phyloP scores from a whole-genome alignment of 1,140 invertebrate species.

The Drosophila carrolli region DNA sequence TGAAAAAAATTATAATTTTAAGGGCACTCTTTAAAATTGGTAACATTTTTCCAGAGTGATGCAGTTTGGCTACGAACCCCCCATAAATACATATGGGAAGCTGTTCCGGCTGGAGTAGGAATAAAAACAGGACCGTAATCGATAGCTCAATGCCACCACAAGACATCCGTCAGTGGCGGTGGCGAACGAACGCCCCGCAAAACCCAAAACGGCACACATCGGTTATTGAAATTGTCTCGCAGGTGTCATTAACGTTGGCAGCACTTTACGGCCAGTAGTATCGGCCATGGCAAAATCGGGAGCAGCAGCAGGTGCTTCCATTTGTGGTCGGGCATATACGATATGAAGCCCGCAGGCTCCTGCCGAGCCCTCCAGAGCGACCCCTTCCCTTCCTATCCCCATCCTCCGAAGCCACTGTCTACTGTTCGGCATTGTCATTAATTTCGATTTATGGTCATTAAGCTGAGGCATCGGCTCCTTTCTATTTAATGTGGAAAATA shows the following conservation, averaged over 20 bases:
- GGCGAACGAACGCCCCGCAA: conserved; percentile 18
- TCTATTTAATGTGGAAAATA: conserved; percentile 61
- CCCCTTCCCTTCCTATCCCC: neutral
- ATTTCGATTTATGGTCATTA: conserved; percentile 83
- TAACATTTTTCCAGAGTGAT: neutral
- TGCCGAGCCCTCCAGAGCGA: neutral
- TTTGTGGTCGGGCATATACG: conserved; percentile 62
- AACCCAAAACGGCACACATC: conserved; percentile 67
- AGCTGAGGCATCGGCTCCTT: conserved; percentile 56
- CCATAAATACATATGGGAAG: neutral
- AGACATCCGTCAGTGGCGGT: conserved; percentile 29
- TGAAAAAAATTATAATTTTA: too few species aligned
- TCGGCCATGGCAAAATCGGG: conserved; percentile 5
- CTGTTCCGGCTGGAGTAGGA: neutral
- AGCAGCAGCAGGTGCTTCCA: conserved; percentile 67
- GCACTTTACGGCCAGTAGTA: conserved; percentile 31
- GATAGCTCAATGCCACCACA: conserved; percentile 48
- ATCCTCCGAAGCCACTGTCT: conserved; percentile 8
- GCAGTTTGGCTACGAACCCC: neutral
- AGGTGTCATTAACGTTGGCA: conserved; percentile 75
- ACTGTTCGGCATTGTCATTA: conserved; percentile 67
- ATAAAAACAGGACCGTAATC: conserved; percentile 42
- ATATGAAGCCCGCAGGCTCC: conserved; percentile 20
- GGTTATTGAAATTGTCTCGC: conserved; percentile 82
- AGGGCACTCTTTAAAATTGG: neutral